Evolutionary conservation across 1,140 invertebrate species (phyloP), one percentile per base, ranked within the genome.

Genomic region (Aculops lycopersici): DNA sequence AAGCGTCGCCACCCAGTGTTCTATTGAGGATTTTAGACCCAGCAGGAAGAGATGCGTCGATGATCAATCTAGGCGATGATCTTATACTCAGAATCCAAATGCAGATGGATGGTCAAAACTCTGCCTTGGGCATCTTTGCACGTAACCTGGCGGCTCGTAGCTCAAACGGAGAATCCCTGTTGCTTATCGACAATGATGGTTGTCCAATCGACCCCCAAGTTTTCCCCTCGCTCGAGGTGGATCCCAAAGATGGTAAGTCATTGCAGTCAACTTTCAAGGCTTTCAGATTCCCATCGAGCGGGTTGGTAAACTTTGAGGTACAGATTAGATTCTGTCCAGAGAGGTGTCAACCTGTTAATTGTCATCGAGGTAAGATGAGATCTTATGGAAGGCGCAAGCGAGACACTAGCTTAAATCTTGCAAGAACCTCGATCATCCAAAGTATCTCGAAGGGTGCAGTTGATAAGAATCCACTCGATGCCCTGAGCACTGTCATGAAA

Each of bases 311-410:
- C 46, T 63, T 63, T 45, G 58, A 62, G 21, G 61, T 59, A 12
- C 61, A 60, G n/a, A 58, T 63, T n/a, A 52, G 58, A 36, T 63
- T 63, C 49, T 63, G 61, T 46, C 60, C 60, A 42, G 60, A 63
- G 31, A 43, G 51, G 17, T 63, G 61, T 46, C 53, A 58, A 47
- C 59, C 59, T 42, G 58, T 63, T 49, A 48, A 47, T 36, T 48
- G 35, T 41, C 17, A 41, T 37, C 20, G 20, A 42, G 18, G 4
- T 15, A 19, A 17, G 16, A 8, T 36, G 39, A 2, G 2, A 14
- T 17, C 43, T 5, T 44, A 17, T 36, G 21, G n/a, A 43, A 13
- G 17, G 8, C 3, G 17, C 3, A 14, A 21, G 16, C 17, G 13
- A 8, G 24, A n/a, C 24, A n/a, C 24, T 8, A 31, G n/a, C 24